Evolutionary conservation across 2,797 vertebrate species (phyloP).

Genomic region (Hapalemur alaotrensis): DNA sequence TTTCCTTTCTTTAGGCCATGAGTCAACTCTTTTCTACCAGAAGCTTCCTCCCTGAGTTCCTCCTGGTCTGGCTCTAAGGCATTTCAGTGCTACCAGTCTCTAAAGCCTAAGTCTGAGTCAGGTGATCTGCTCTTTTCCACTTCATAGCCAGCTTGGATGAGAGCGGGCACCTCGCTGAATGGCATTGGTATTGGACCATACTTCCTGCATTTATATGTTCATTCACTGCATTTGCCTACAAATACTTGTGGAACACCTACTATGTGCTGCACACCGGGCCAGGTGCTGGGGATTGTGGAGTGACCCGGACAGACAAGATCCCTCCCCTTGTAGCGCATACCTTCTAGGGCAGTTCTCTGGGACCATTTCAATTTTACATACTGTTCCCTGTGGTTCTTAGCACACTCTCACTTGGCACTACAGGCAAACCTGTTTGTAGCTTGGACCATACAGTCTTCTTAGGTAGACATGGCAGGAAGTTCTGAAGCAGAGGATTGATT

Average conservation of each 20-base stretch:
- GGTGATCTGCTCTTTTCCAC: neutral
- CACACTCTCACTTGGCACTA: neutral
- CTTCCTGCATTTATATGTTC: neutral
- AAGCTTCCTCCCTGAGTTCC: neutral
- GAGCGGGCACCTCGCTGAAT: neutral
- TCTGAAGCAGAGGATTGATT: neutral
- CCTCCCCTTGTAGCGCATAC: neutral
- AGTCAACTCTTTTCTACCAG: neutral
- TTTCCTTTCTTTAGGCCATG: neutral
- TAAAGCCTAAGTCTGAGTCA: neutral
- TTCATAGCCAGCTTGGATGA: neutral
- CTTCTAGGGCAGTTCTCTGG: neutral
- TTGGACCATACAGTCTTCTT: neutral
- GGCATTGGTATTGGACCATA: neutral
- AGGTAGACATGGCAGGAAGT: neutral
- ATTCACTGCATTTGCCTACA: neutral
- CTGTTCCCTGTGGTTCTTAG: neutral
- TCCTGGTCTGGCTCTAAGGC: neutral
- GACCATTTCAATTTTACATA: neutral
- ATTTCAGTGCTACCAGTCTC: neutral
- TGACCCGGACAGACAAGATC: neutral
- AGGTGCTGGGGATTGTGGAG: neutral
- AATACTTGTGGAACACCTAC: neutral
- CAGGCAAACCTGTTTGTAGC: neutral
- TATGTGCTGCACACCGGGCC: neutral